Base-by-base conservation (phyloP, 1,140 invertebrate species). In the Pogonognathellus flavescens region DNA sequence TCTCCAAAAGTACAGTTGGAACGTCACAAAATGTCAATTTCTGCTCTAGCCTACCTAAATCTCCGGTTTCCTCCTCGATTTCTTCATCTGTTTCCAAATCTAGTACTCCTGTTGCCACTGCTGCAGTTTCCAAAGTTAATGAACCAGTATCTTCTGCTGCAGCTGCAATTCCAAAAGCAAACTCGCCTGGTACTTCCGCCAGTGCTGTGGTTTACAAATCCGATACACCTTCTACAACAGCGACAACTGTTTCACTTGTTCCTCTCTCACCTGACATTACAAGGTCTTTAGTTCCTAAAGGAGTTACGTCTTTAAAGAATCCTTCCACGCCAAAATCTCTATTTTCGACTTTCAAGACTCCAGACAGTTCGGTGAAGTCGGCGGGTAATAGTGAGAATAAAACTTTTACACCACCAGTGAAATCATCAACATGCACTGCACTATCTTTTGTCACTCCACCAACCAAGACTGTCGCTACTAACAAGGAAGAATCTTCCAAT, bases 91-190 rank as follows among this genome's bases (percentile, higher is more conserved):
- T 62, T 55, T 55, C 13, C 10, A 9, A 9, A 10, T 22, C 62
- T 14, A 31, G 20, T 31, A 0, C 22, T 11, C 20, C 62, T 13
- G 22, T 25, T 66, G 62, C 22, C 1, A 25, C 25, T 6, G 62
- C 62, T 25, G 62, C 62, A 25, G 62, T 66, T 20, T 66, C 62
- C 6, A 66, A 66, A 66, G 25, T 66, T 14, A 66, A 25, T 66
- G 18, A 25, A 25, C 62, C 62, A 31, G 62, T 66, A 25, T 66
- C 62, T 13, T 66, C 62, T 14, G 25, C 62, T 18, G 22, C 62
- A 31, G 62, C 62, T 14, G 62, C 62, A 3, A 66, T 66, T 66
- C 62, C 62, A 1, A 66, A 66, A 20, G 62, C 62, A 66, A 66
- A 66, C 25, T 66, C 62, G 0, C 62, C 62, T 10, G 62, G 62